Base-by-base conservation (phyloP, 1,140 invertebrate species). In the Aphidius ervi region DNA sequence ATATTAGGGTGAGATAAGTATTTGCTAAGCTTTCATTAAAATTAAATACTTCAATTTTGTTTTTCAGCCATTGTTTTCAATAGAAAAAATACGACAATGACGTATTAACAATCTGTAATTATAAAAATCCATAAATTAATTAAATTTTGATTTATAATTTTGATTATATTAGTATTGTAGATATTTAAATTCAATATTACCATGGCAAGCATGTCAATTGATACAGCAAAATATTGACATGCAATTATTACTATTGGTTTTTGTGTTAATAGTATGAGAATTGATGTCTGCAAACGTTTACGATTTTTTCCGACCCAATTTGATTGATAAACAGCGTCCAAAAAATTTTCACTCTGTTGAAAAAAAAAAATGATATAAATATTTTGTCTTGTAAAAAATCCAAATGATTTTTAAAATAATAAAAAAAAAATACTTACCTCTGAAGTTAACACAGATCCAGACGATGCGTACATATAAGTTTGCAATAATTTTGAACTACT, bases 191-290 rank as follows among this genome's bases (percentile, higher is more conserved):
- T 41, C 5, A 58, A 55, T 46, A 39, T 61, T 62, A 71, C 69
- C 56, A 53, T 48, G 3, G 54, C n/a, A 58, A 71, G 69, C 45
- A 67, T 58, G 20, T 69, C 62, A 20, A 69, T 16, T 7, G 65
- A 61, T 40, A 71, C 56, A 9, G 20, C 20, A 56, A 67, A 65
- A 50, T 65, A 64, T 3, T 54, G 56, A 39, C 58, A 62, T 5
- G 63, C 68, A 46, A 20, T 66, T 9, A 71, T 9, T n/a, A 58
- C 23, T 0, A 71, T 46, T 9, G 67, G 64, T 46, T 61, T 67
- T 43, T 71, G 68, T 46, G 58, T 58, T 4, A 71, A 52, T 8
- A 68, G 55, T 6, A 71, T 58, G 0, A 65, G 7, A 6, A 71
- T 9, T 45, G 63, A 63, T 6, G 31, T 63, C 39, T 40, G 58